Conservation (phyloP, 2,888 invertebrate species). For the Cactoblastis cactorum region DNA sequence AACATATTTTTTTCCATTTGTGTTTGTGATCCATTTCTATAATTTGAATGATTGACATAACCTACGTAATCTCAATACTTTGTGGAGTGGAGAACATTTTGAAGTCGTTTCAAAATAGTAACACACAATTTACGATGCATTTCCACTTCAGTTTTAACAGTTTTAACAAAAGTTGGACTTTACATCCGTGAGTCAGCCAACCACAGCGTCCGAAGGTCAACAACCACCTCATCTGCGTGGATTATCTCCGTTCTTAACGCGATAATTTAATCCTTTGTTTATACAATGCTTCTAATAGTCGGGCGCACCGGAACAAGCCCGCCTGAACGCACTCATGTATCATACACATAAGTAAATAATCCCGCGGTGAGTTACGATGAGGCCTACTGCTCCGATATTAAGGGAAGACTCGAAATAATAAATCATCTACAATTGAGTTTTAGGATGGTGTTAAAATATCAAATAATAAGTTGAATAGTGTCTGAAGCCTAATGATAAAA, state of each 20-base stretch:
- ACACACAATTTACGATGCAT: background rate
- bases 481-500: background rate
- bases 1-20: no score
- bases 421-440: constrained; percentile 38
- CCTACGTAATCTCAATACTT: no score
- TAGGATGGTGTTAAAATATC: constrained; percentile 22
- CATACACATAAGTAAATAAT: constrained; percentile 75
- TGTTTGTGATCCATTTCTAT: no score
- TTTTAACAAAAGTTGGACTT: background rate
- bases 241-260: constrained; percentile 70
- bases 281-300: constrained; percentile 73
- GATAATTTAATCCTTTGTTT: constrained; percentile 77
- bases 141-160: background rate
- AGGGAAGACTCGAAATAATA: constrained; percentile 37
- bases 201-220: constrained; percentile 59
- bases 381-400: constrained; percentile 47
- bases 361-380: constrained; percentile 63
- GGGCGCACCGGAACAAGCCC: constrained; percentile 55
- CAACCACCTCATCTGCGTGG: constrained; percentile 73
- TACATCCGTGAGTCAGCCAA: constrained; percentile 35
- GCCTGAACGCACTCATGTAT: constrained; percentile 66
- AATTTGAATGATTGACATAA: no score
- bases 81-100: no score
- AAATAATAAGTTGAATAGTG: constrained; percentile 5
- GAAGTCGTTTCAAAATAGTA: no score